Conservation (phyloP, 2,113 vertebrate genomes). For the Trematomus loennbergii region DNA sequence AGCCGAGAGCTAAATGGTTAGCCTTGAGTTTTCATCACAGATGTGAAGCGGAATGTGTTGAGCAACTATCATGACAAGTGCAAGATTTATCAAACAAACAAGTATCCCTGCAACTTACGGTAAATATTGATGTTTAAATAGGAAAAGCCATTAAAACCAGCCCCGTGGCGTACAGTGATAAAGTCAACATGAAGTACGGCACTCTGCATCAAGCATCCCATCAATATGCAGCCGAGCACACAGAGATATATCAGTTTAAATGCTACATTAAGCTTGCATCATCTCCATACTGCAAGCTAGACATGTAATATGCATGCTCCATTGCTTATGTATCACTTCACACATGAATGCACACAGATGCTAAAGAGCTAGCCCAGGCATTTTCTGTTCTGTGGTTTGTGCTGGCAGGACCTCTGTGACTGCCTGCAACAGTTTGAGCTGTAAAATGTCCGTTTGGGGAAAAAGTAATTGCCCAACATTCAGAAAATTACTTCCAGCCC, state of each 20-base stretch:
- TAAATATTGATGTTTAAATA: conserved; percentile 20
- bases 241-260: conserved; percentile 29
- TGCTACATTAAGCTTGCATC: conserved; percentile 55
- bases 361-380: neutral
- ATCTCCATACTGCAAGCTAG: conserved; percentile 17
- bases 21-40: conserved; percentile 21
- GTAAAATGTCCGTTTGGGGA: conserved; percentile 15
- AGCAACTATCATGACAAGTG: neutral
- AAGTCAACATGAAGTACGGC: conserved; percentile 15
- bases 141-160: conserved; percentile 9
- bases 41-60: conserved; percentile 1
- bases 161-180: conserved; percentile 9
- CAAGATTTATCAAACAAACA: neutral
- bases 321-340: conserved; percentile 15
- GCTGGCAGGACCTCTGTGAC: conserved; percentile 16
- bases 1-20: conserved; percentile 24
- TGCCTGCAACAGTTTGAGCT: conserved; percentile 17
- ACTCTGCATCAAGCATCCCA: neutral
- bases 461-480: conserved; percentile 51
- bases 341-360: conserved; percentile 1
- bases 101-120: neutral
- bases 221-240: conserved; percentile 27
- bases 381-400: conserved; percentile 18
- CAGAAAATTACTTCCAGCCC: conserved; percentile 54
- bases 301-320: conserved; percentile 2